These are phyloP conservation scores for Aix galericulata DNA, from an alignment of 2,113 vertebrate species.

Conservation along the genomic window DNA sequence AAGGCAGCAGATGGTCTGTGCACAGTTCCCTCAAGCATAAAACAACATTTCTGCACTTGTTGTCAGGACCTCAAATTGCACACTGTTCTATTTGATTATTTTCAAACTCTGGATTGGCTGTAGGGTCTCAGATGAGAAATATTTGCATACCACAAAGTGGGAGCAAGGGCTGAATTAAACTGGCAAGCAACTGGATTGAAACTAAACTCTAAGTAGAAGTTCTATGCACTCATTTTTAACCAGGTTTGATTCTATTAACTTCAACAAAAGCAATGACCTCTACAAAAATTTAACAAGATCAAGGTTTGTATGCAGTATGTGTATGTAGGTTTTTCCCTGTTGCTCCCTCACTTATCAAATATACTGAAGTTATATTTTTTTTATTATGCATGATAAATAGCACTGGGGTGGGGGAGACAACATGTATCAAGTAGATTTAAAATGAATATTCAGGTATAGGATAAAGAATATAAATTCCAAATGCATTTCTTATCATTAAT, in stretches of 20 bases:
- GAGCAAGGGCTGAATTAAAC: slow-evolving; percentile 50
- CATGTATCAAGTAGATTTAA: not conserved
- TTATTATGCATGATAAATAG: not conserved
- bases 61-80: slow-evolving; percentile 72
- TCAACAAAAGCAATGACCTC: not conserved
- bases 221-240: not conserved
- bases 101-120: slow-evolving; percentile 57
- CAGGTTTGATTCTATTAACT: not conserved
- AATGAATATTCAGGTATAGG: not conserved
- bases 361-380: not conserved
- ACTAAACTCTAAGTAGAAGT: slow-evolving; percentile 41
- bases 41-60: slow-evolving; percentile 67
- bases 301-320: not conserved
- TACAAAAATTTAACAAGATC: not conserved
- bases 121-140: slow-evolving; percentile 43
- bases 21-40: slow-evolving; percentile 70
- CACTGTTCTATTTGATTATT: slow-evolving; percentile 72
- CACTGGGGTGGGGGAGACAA: not conserved
- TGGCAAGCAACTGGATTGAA: slow-evolving; percentile 52
- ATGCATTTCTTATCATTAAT: not conserved
- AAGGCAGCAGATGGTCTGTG: slow-evolving; percentile 72
- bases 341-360: not conserved
- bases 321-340: not conserved
- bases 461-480: not conserved
- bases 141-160: slow-evolving; percentile 54